Evolutionary conservation across 2,888 invertebrate species (phyloP).

Genomic region (Sphaeridia pumilis): DNA sequence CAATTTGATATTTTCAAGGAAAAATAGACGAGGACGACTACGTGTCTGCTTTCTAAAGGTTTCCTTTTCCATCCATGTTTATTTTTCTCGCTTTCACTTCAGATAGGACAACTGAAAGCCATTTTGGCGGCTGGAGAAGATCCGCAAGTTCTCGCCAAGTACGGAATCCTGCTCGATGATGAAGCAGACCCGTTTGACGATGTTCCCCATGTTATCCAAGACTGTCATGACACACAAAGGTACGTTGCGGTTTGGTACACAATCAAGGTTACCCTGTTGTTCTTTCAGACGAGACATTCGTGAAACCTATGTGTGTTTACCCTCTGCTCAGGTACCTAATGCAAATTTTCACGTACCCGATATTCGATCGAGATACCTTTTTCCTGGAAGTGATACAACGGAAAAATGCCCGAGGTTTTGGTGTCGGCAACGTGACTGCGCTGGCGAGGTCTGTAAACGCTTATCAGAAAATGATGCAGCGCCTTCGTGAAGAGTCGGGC

Average conservation of each 20-base stretch:
- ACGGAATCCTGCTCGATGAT: constrained; percentile 41
- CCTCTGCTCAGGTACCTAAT: constrained; percentile 38
- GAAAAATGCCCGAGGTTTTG: constrained; percentile 43
- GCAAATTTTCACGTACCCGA: constrained; percentile 43
- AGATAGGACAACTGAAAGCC: constrained; percentile 38
- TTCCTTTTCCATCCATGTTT: not conserved
- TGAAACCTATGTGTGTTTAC: not conserved
- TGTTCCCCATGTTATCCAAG: not conserved
- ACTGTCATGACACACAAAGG: constrained; percentile 5
- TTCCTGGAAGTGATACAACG: constrained; percentile 44
- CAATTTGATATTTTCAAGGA: not conserved
- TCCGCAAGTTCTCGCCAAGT: constrained; percentile 37
- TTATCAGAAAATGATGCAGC: constrained; percentile 22
- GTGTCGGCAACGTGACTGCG: constrained; percentile 43
- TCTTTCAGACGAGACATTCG: not conserved
- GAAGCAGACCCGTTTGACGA: constrained; percentile 39
- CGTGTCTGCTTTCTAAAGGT: not conserved
- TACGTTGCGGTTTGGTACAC: not conserved
- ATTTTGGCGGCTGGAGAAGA: constrained; percentile 39
- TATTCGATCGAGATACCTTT: constrained; percentile 42
- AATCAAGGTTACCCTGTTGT: not conserved
- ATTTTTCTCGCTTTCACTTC: not conserved
- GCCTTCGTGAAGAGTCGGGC: not conserved
- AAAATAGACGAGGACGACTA: not conserved
- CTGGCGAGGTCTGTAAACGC: constrained; percentile 41